Evolutionary conservation across 2,888 invertebrate genomes (phyloP), one percentile per base, ranked within the genome.

Genomic region (Panopea generosa): DNA sequence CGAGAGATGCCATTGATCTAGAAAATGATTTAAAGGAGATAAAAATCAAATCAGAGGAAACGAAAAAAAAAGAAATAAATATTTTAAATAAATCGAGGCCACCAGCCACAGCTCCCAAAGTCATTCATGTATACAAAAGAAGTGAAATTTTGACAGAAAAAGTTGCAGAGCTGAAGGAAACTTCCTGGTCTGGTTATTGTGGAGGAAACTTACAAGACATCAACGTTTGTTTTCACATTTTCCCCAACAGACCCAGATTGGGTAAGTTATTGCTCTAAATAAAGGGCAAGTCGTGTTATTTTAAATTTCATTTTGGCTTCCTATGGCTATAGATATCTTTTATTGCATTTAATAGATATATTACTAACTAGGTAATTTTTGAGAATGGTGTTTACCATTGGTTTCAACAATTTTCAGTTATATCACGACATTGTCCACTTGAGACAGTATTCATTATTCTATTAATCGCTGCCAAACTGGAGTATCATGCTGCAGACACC

Each of bases 231-330:
- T 20, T 75, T 90, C 55, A 59, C 70, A 26, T 90, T 91, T 65
- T 69, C 68, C 27, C 88, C 90, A 40, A 85, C 87, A 47, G 91
- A 91, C 84, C 91, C 91, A 52, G 91, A 91, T 67, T 91, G 91
- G 91, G 91, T 91, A 85, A 85, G 26, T 43, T 45, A n/a, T 33
- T 49, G 16, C 29, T 45, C 18, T n/a, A 20, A 47, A 29, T 16
- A 18, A 22, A 29, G 26, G n/a, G n/a, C n/a, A n/a, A n/a, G n/a
- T n/a, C n/a, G n/a, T n/a, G n/a, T n/a, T n/a, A n/a, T n/a, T n/a
- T n/a, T n/a, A n/a, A n/a, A n/a, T n/a, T n/a, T n/a, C n/a, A n/a
- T n/a, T n/a, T n/a, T n/a, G n/a, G n/a, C n/a, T n/a, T n/a, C n/a
- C n/a, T n/a, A n/a, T n/a, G n/a, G n/a, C n/a, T n/a, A n/a, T n/a